Evolutionary conservation across 2,797 vertebrate genomes (phyloP).

Genomic region (Alcedo quadribrachys): DNA sequence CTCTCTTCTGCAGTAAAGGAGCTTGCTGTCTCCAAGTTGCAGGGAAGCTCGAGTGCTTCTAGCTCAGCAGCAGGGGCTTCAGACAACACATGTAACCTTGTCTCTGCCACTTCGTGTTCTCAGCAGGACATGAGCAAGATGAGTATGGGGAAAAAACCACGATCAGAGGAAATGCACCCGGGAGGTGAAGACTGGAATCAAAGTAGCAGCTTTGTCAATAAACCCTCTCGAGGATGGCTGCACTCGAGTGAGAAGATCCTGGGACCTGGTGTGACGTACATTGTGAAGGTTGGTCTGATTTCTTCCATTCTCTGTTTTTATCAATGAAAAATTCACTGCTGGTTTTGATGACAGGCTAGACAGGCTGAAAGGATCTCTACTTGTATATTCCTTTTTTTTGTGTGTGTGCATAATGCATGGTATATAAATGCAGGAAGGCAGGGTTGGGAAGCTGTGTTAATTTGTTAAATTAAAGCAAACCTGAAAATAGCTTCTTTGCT

Average conservation of each 20-base stretch:
- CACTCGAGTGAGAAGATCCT: slow-evolving; percentile 95
- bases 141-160: slow-evolving; percentile 86
- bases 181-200: slow-evolving; percentile 87
- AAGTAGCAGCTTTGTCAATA: slow-evolving; percentile 82
- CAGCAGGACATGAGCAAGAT: slow-evolving; percentile 79
- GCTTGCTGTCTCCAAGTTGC: slow-evolving; percentile 94
- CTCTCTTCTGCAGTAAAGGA: slow-evolving; percentile 95
- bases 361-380: slow-evolving; percentile 20
- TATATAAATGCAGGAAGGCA: slow-evolving; percentile 38
- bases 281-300: slow-evolving; percentile 92
- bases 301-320: slow-evolving; percentile 71
- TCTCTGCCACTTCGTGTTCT: slow-evolving; percentile 81
- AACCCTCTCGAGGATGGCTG: slow-evolving; percentile 89
- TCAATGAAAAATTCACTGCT: slow-evolving; percentile 73
- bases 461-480: slow-evolving; percentile 40
- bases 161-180: slow-evolving; percentile 84
- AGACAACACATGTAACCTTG: slow-evolving; percentile 85
- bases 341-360: slow-evolving; percentile 24
- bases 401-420: slow-evolving; percentile 20
- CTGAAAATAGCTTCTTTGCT: slow-evolving; percentile 9
- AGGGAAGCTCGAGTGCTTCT: slow-evolving; percentile 85
- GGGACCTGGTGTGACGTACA: slow-evolving; percentile 95
- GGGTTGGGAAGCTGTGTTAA: slow-evolving; percentile 26
- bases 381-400: slow-evolving; percentile 12
- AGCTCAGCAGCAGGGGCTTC: slow-evolving; percentile 81